Percentiles rank a stretch among this genome's conserved stretches.
These are phyloP conservation scores for Mastacembelus armatus DNA, from an alignment of 2,797 vertebrate species.

Conservation along the genomic window DNA sequence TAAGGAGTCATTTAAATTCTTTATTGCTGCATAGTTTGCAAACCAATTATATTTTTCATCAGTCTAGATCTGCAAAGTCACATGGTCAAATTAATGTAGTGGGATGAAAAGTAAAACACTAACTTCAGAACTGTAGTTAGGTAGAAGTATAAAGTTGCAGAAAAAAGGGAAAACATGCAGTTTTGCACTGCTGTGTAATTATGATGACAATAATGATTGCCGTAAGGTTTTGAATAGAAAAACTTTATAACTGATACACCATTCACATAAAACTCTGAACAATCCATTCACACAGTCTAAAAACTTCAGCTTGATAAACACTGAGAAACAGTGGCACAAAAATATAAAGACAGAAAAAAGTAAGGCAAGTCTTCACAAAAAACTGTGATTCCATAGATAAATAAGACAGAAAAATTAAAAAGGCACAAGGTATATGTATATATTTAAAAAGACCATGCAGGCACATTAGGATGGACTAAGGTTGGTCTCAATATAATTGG, in stretches of 20 bases:
- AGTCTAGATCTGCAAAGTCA: too few species aligned
- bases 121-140: too few species aligned
- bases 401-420: constrained; percentile 78
- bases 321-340: constrained; percentile 73
- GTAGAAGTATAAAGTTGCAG: neutral
- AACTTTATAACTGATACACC: constrained; percentile 75
- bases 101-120: too few species aligned
- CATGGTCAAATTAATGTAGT: too few species aligned
- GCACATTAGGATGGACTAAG: constrained; percentile 77
- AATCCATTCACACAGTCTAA: constrained; percentile 74
- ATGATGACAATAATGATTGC: neutral
- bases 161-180: too few species aligned
- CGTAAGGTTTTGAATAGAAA: constrained; percentile 51
- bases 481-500: constrained; percentile 61
- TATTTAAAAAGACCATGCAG: constrained; percentile 77
- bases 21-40: too few species aligned
- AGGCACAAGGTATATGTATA: constrained; percentile 79
- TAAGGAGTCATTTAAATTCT: too few species aligned
- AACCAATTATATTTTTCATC: too few species aligned
- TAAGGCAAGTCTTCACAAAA: constrained; percentile 81
- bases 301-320: constrained; percentile 63
- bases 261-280: constrained; percentile 78
- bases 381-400: constrained; percentile 69
- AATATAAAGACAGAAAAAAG: constrained; percentile 76
- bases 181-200: neutral